A percentile compares a stretch with the other conserved stretches of the same genome.
These are phyloP conservation scores for Centropus unirufus DNA, from an alignment of 2,113 vertebrate genomes.

Conservation along the genomic window DNA sequence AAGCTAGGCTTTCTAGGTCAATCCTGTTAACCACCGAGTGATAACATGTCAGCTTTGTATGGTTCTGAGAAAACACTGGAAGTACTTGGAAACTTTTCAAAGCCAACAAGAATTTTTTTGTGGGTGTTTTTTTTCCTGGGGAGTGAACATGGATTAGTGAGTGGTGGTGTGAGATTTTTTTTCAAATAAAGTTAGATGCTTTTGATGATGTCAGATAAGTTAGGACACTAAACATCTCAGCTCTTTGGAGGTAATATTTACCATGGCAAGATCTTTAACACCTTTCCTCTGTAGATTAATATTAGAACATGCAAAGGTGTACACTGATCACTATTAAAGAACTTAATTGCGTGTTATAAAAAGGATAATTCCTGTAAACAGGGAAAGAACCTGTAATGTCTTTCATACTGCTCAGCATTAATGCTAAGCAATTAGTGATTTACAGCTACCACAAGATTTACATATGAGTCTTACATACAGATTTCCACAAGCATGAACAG, in stretches of 20 bases:
- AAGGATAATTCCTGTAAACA: background rate
- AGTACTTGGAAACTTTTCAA: background rate
- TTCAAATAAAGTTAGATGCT: background rate
- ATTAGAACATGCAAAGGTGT: background rate
- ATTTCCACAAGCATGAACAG: background rate
- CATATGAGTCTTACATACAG: background rate
- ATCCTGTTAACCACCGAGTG: background rate
- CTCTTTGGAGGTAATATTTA: background rate
- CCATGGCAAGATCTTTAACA: background rate
- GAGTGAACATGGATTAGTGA: rapidly evolving
- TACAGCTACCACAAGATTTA: background rate
- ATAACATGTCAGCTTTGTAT: background rate
- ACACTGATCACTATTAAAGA: background rate
- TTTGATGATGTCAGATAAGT: background rate
- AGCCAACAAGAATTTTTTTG: background rate
- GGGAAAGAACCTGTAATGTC: background rate
- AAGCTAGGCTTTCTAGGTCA: background rate
- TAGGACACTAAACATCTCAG: background rate
- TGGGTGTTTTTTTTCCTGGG: background rate
- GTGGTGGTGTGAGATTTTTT: background rate
- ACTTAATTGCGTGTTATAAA: background rate
- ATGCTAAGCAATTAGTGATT: background rate
- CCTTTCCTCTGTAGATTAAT: background rate
- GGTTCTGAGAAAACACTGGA: background rate
- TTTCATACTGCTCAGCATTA: background rate